Percentiles rank a stretch among this genome's conserved stretches.
These are phyloP conservation scores for Channa argus DNA, from an alignment of 2,113 vertebrate species.

Conservation along the genomic window DNA sequence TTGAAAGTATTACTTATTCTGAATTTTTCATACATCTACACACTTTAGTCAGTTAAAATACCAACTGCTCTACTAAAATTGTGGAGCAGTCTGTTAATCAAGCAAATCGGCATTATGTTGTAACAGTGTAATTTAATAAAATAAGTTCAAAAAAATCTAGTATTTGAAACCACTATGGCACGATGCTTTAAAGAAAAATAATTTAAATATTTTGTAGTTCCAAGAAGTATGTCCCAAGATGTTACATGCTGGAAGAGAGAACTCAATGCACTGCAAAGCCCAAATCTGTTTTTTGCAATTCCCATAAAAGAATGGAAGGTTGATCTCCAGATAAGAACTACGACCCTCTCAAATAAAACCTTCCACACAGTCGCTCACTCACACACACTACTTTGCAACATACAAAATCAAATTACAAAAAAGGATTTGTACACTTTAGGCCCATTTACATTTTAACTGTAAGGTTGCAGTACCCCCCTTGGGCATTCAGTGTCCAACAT, in stretches of 20 bases:
- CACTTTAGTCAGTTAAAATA: no score
- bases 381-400: background rate
- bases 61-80: no score
- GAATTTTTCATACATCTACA: no score
- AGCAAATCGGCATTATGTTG: background rate
- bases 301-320: background rate
- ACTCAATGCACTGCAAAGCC: constrained; percentile 22
- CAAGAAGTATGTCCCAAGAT: constrained; percentile 13
- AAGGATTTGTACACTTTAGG: constrained; percentile 62
- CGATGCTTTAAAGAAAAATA: constrained; percentile 19
- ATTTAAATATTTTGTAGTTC: constrained; percentile 34
- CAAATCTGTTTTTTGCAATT: background rate
- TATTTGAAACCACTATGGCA: constrained; percentile 21
- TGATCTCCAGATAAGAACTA: background rate
- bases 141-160: constrained; percentile 38
- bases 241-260: constrained; percentile 35
- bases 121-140: constrained; percentile 66
- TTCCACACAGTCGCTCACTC: constrained; percentile 1
- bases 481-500: background rate
- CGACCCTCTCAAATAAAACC: constrained; percentile 31
- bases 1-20: no score
- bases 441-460: constrained; percentile 49
- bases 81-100: background rate
- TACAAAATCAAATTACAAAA: constrained; percentile 45
- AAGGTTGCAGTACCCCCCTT: background rate